Evolutionary conservation across 2,888 invertebrate genomes (phyloP), one percentile per base, ranked within the genome.

Genomic region (Pseudolycoriella hygida): DNA sequence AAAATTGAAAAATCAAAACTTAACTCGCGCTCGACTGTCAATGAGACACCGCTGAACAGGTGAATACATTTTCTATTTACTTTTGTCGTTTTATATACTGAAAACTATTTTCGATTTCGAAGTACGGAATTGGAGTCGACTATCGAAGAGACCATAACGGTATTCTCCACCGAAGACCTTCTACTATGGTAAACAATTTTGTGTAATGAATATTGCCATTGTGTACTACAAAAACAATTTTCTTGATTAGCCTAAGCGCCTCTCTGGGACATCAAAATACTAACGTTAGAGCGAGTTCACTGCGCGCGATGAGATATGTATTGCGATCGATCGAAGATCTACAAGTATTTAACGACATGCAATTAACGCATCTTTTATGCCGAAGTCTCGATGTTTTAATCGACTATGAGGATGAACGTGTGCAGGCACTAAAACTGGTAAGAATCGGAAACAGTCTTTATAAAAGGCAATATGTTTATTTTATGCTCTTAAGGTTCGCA

Each of bases 341-440:
- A 51, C 72, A 79, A 54, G 71, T 74, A 46, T 77, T 93, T 54
- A 83, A 88, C 60, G 76, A 77, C 53, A 68, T 92, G 51, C 82
- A 85, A 58, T 72, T 92, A 57, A 88, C 89, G 52, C 83, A 79
- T 64, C 73, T 94, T 53, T 74, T 94, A 49, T 65, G 56, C 53
- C 85, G 89, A 57, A 90, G 89, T 52, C 74, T 96, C 60, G 96
- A 96, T 67, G 69, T 94, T 50, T 77, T 83, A 64, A 69, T 90
- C 42, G 84, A 84, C 55, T 92, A 90, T 64, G 94, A 96, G 61
- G 79, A 88, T 53, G 96, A 94, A 63, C 74, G 93, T 39, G 77
- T 89, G 45, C 94, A 94, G 67, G 92, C 89, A 1, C 69, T 94
- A 54, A 80, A 92, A 55, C 74, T 96, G 48, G 82, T 88, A 46